Base-by-base conservation (phyloP, 1,140 invertebrate species). In the Formica exsecta region DNA sequence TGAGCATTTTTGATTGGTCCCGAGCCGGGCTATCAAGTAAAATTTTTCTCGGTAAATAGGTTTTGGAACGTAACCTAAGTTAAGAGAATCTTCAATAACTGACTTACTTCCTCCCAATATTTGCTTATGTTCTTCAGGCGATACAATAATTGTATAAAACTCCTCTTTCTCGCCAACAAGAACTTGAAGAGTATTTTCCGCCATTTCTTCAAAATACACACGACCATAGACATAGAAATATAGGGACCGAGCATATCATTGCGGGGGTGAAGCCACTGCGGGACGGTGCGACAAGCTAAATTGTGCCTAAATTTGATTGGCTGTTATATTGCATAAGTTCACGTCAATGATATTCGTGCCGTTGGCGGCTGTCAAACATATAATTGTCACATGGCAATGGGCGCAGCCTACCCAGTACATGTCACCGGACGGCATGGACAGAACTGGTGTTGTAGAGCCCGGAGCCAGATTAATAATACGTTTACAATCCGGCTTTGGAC, bases 381-480 rank as follows among this genome's bases (percentile, higher is more conserved):
- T 22, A 22, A 22, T 22, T 22, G 22, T 22, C 22, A 22, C 98
- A 89, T 97, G 96, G 95, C 99, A 99, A 95, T 99, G 98, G 29
- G 97, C 98, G 96, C 99, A 99, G 71, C 97, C 97, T 54, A 99
- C 98, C 90, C 98, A 96, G 94, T 98, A 98, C 97, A 99, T 99
- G 91, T 98, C 98, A 22, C 22, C 22, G 22, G 22, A 22, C 85
- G 98, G 98, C 94, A 98, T 96, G 16, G 97, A 97, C 6, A 98
- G 96, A 87, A 98, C 96, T n/a, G 97, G 97, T 79, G 98, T 98
- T 41, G 98, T 97, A 54, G 98, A 98, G 92, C 97, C 98, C 25
- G 98, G 98, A 19, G 98, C 98, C 88, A 99, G 96, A 95, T 99
- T 99, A 86, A 99, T 99, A 86, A 99, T 99, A 90, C 98, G 96